Evolutionary conservation across 2,113 vertebrate genomes (phyloP).

Genomic region (Sus scrofa): DNA sequence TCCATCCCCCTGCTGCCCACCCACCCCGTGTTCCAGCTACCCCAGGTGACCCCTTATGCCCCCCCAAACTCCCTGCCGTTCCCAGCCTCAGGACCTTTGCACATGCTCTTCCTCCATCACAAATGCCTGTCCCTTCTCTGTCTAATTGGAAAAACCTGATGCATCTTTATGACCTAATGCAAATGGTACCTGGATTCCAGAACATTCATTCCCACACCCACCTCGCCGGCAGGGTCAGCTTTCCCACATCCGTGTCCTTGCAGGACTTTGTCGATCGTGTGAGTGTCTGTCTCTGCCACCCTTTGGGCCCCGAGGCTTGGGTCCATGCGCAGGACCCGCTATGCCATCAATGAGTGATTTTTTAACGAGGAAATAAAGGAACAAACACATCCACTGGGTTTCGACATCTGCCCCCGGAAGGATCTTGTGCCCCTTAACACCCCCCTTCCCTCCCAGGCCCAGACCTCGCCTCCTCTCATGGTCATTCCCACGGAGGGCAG

Average conservation of each 20-base stretch:
- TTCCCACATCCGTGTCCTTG: neutral
- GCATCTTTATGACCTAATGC: neutral
- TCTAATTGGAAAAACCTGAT: neutral
- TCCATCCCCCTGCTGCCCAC: neutral
- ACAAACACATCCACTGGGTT: fast-evolving
- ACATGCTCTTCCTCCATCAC: fast-evolving
- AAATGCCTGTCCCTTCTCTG: neutral
- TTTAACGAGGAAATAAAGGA: neutral
- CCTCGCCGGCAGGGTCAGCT: neutral
- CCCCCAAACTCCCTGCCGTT: neutral
- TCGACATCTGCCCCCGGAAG: neutral
- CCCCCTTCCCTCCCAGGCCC: too few relatives aligned
- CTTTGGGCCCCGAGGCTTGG: too few relatives aligned
- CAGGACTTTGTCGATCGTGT: neutral
- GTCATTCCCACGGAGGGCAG: neutral
- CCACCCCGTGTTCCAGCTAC: too few relatives aligned
- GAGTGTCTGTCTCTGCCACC: neutral
- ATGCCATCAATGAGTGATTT: fast-evolving
- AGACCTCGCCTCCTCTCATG: neutral
- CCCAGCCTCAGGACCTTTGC: neutral
- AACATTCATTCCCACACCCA: neutral
- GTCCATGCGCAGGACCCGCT: neutral
- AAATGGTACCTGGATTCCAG: neutral
- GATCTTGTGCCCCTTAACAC: fast-evolving
- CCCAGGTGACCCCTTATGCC: neutral